A percentile compares a stretch with the other conserved stretches of the same genome.
These are phyloP conservation scores for Drosophila kikkawai DNA, from an alignment of 1,140 invertebrate genomes.

Conservation along the genomic window DNA sequence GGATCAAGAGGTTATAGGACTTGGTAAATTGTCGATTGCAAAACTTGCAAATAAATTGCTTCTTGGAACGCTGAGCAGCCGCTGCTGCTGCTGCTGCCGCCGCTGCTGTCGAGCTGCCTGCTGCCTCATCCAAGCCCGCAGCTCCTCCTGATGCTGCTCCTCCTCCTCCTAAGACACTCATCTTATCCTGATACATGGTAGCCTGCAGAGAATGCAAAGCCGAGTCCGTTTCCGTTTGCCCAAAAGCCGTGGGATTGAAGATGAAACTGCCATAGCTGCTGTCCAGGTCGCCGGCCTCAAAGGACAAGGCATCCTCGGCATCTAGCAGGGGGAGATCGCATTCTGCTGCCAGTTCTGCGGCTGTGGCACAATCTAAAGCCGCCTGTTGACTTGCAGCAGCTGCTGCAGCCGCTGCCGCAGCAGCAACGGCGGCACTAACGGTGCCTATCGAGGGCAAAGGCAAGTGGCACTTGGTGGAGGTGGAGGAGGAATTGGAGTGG, in stretches of 20 bases:
- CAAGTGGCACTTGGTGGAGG: constrained; percentile 49
- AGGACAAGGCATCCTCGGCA: constrained; percentile 72
- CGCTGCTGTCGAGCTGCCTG: constrained; percentile 86
- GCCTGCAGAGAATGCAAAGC: constrained; percentile 70
- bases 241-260: constrained; percentile 62
- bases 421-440: constrained; percentile 71
- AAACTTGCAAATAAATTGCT: constrained; percentile 99
- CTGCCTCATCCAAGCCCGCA: constrained; percentile 85
- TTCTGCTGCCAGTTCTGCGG: constrained; percentile 70
- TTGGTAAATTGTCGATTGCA: constrained; percentile 99
- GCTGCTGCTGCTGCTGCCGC: constrained; percentile 76
- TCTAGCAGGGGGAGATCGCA: constrained; percentile 69
- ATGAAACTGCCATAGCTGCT: constrained; percentile 78
- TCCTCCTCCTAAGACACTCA: constrained; percentile 58
- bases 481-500: constrained; percentile 24
- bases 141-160: constrained; percentile 4
- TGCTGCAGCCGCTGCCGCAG: constrained; percentile 63
- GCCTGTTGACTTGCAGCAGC: constrained; percentile 71
- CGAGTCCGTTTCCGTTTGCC: constrained; percentile 54
- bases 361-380: constrained; percentile 67
- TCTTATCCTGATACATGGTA: constrained; percentile 82
- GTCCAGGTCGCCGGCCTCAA: constrained; percentile 76
- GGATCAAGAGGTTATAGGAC: constrained; percentile 98
- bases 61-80: constrained; percentile 91
- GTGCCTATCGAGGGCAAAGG: constrained; percentile 74